Conservation (phyloP, 1,140 invertebrate genomes). For the Parasteatoda tepidariorum region DNA sequence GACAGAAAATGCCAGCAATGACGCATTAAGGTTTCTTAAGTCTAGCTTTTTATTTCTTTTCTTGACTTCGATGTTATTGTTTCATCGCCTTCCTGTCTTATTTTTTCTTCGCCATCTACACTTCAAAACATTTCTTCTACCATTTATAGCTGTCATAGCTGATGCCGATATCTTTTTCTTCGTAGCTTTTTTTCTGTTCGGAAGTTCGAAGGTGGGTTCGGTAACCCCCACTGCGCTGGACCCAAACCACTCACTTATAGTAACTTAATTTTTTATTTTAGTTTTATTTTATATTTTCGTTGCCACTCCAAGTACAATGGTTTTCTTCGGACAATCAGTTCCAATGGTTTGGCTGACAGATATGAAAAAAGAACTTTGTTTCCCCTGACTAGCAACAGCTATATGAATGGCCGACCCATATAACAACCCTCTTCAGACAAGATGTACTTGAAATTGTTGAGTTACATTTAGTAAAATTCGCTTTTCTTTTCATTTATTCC, state of each 20-base stretch:
- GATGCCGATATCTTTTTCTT: slow-evolving; percentile 45
- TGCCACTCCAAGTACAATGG: not conserved
- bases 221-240: not conserved
- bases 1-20: slow-evolving; percentile 38
- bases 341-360: slow-evolving; percentile 2
- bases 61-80: slow-evolving; percentile 55
- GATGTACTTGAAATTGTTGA: not conserved
- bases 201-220: not conserved
- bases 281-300: not conserved
- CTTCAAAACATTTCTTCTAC: slow-evolving; percentile 10
- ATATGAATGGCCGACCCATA: not conserved
- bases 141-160: slow-evolving; percentile 53
- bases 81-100: slow-evolving; percentile 27
- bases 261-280: not conserved
- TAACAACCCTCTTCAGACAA: not conserved
- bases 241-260: slow-evolving; percentile 1
- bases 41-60: slow-evolving; percentile 2
- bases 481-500: not conserved
- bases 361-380: not conserved
- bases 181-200: slow-evolving; percentile 1
- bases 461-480: not conserved
- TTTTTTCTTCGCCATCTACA: not conserved
- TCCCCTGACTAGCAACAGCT: not conserved
- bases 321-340: not conserved
- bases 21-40: slow-evolving; percentile 35